Evolutionary conservation across 2,888 invertebrate species (phyloP), one percentile per base, ranked within the genome.

Genomic region (Drosophila lutescens): DNA sequence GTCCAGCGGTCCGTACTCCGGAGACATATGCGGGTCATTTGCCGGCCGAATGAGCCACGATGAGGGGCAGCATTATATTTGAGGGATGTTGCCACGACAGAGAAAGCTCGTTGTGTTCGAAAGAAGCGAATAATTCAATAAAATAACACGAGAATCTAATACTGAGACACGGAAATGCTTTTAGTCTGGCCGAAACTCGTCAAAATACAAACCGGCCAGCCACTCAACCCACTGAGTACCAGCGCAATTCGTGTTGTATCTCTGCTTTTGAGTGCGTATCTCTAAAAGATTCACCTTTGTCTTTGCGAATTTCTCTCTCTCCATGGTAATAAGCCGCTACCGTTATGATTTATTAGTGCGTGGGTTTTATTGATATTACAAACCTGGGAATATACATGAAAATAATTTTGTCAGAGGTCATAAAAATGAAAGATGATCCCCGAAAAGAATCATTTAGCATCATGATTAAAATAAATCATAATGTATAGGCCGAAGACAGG

Each of bases 401-500:
- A 67, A 79, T 79, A 78, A 79, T 79, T 78, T 81, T 73, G 74
- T 74, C 69, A 56, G 68, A 58, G 46, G 49, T 49, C 65, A 62
- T 54, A 71, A 72, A 76, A 62, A 71, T 77, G 82, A 85, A 74
- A 85, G 76, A 82, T 84, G 83, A 76, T 62, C 49, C 60, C 58
- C 34, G 54, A 65, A 77, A 73, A 70, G 72, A 87, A 85, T 85
- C 85, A 85, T 87, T 85, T 87, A 86, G 88, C 83, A 86, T 88
- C 80, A 86, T 86, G 88, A 86, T 88, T 88, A 80, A 81, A 88
- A 88, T 86, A 88, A 86, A 88, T 88, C 88, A 86, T 83, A 74
- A 79, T 80, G 67, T 66, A 70, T 73, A 73, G 62, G 71, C 58
- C 36, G 26, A 62, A 55, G 36, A 32, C 49, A 50, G 26, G 9